Evolutionary conservation across 2,797 vertebrate genomes (phyloP).

Genomic region (Kryptopterus vitreolus): DNA sequence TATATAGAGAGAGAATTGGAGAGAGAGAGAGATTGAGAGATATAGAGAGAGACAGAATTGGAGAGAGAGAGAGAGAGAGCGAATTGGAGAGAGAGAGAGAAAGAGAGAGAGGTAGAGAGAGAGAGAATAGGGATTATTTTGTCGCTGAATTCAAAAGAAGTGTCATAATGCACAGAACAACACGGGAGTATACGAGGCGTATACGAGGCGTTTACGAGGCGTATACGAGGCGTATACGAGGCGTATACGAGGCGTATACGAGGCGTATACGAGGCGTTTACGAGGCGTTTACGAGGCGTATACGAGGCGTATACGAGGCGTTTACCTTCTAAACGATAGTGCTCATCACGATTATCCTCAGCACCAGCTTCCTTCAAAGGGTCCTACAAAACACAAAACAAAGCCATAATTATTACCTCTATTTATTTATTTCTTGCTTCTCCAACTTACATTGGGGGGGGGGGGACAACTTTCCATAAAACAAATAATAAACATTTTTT

Average conservation of each 20-base stretch:
- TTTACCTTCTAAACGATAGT: slow-evolving; percentile 94
- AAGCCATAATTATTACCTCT: too few species aligned
- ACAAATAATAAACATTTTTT: not conserved
- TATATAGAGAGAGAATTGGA: too few species aligned
- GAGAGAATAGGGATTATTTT: slow-evolving; percentile 27
- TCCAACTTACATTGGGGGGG: not conserved
- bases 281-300: slow-evolving; percentile 56
- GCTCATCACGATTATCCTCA: slow-evolving; percentile 83
- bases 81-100: not conserved
- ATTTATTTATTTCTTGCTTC: too few species aligned
- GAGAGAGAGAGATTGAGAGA: too few species aligned
- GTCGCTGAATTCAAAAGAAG: not conserved
- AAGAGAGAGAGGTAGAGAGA: slow-evolving; percentile 46
- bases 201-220: slow-evolving; percentile 70
- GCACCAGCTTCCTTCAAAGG: slow-evolving; percentile 83
- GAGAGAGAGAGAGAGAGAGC: not conserved
- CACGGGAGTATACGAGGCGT: too few species aligned
- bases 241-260: slow-evolving; percentile 68
- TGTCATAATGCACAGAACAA: too few species aligned
- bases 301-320: slow-evolving; percentile 69
- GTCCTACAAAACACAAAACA: slow-evolving; percentile 72
- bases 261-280: slow-evolving; percentile 63
- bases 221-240: slow-evolving; percentile 70
- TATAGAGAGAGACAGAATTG: too few species aligned
- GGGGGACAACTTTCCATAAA: not conserved